Conservation (phyloP, 2,888 invertebrate species). For the Tortricodes alternella region DNA sequence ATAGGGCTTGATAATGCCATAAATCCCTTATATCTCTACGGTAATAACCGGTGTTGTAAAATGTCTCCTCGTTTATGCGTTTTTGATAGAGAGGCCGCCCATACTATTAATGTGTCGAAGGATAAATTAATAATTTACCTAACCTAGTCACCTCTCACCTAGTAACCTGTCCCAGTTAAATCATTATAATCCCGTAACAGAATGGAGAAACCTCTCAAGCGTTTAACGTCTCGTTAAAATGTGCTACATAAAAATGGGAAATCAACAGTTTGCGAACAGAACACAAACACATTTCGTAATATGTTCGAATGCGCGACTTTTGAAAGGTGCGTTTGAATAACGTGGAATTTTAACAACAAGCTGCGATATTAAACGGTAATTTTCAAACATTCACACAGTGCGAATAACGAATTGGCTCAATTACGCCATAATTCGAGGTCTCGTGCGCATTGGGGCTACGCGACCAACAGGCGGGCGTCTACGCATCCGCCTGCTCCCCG, state of each 20-base stretch:
- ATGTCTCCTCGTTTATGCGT: no score
- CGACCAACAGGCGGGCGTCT: slow-evolving; percentile 28
- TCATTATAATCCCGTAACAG: background rate
- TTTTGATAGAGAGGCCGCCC: no score
- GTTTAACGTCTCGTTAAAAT: background rate
- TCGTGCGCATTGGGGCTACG: slow-evolving; percentile 35
- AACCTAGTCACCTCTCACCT: no score
- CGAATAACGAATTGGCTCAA: slow-evolving; percentile 38
- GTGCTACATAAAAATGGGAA: background rate
- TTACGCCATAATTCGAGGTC: slow-evolving; percentile 42
- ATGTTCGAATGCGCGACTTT: background rate
- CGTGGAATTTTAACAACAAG: slow-evolving; percentile 9
- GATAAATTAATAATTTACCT: no score
- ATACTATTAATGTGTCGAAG: no score
- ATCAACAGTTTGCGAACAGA: background rate
- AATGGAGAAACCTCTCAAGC: background rate
- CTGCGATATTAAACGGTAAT: slow-evolving; percentile 18
- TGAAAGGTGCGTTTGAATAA: background rate
- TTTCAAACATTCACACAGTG: slow-evolving; percentile 27
- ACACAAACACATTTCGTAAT: background rate
- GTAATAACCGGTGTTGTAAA: background rate
- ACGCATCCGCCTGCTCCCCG: background rate
- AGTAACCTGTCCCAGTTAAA: no score
- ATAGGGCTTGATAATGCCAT: slow-evolving; percentile 18
- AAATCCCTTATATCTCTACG: background rate